Evolutionary conservation across 2,797 vertebrate genomes (phyloP), one percentile per base, ranked within the genome.

Genomic region (Gymnoscopelus microlampas): DNA sequence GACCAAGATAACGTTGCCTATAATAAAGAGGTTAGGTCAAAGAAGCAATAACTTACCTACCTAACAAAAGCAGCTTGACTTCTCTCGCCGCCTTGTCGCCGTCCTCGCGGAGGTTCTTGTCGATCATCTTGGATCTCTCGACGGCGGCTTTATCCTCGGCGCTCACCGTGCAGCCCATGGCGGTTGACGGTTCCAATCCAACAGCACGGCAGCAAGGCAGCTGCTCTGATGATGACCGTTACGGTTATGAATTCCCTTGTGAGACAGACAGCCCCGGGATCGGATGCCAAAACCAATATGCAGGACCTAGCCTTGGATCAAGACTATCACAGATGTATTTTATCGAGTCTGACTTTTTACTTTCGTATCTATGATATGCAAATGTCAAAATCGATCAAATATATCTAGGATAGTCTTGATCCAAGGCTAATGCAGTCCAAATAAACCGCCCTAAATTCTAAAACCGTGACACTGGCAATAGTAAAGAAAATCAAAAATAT

Each of bases 141-240:
- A 96, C 95, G 44, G 97, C 97, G 84, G 96, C 96, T 93, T 99
- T 98, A 89, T 98, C 97, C 89, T 99, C 97, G 68, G 97, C 94
- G 91, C 97, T 99, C 93, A 97, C 95, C 49, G 97, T 98, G 84
- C 97, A 99, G 71, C 97, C 97, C 97, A 99, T 98, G 93, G 91
- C 90, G 19, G 39, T 44, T 44, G 39, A 44, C 39, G 39, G 39
- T 44, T 44, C 39, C 4, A 44, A 44, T 94, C 93, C 89, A 77
- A 73, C 81, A 50, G 76, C 7, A 26, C 2, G 2, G 3, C 69
- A 60, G 48, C 26, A 58, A 12, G 48, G 24, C 56, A 51, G 65
- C 64, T 75, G 70, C 63, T 53, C 47, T 35, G 56, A 35, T 6
- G 5, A 35, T 35, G 32, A 29, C 26, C 26, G 26, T 19, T 19